Percentiles rank a stretch among this genome's conserved stretches.
Conservation (phyloP, 2,797 vertebrate genomes). For the Premnoplex brunnescens region DNA sequence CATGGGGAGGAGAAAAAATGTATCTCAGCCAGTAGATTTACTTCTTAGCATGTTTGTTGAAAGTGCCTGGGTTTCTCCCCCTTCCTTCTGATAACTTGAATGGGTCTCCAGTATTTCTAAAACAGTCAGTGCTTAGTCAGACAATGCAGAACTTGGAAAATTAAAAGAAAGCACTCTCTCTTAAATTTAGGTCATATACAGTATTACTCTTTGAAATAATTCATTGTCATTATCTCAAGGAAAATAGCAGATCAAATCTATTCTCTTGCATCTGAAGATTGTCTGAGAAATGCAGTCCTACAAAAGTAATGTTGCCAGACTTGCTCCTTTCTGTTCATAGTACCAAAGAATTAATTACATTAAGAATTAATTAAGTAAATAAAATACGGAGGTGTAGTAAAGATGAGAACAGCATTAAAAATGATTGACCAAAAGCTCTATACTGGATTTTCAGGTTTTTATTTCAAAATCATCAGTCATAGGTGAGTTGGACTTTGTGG, state of each 20-base stretch:
- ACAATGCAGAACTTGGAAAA: neutral
- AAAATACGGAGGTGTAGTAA: neutral
- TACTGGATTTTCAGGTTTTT: neutral
- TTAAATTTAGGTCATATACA: neutral
- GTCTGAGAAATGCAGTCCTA: neutral
- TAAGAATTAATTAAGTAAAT: neutral
- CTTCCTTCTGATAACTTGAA: neutral
- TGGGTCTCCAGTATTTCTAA: neutral
- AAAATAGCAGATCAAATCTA: neutral
- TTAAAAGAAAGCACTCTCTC: neutral
- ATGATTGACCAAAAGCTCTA: neutral
- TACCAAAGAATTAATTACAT: neutral
- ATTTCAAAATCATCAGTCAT: neutral
- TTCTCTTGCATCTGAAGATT: neutral
- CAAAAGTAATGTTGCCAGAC: neutral
- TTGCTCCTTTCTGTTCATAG: neutral
- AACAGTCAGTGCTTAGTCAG: neutral
- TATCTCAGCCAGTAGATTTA: neutral
- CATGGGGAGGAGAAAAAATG: neutral
- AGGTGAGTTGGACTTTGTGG: neutral
- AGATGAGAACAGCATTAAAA: neutral
- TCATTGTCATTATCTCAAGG: neutral
- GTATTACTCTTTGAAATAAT: neutral
- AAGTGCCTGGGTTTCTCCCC: neutral
- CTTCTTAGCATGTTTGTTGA: neutral